Evolutionary conservation across 2,113 vertebrate species (phyloP), one percentile per base, ranked within the genome.

Genomic region (Mus spicilegus): DNA sequence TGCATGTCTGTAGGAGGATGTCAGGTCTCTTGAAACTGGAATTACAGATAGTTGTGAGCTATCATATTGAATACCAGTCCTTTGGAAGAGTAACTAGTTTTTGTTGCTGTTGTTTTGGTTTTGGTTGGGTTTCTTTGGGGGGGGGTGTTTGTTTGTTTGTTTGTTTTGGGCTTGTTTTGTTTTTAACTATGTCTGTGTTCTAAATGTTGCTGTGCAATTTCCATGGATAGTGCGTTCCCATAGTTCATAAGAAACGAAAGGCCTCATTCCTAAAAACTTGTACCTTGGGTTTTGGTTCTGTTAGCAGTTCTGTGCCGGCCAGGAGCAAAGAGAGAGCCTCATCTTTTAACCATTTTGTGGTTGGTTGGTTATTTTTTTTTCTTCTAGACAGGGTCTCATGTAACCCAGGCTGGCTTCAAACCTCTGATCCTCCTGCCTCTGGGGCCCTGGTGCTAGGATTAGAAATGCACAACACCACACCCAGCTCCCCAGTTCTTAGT

Each of bases 151-250:
- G 49, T 73, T 42, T 73, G n/a, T 75, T 75, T 75, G 73, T 7
- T 72, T 72, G 36, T 58, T 81, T 58, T 58, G 58, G 13, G 36
- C 19, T 73, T 72, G 13, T 1, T 26, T 75, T 69, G 22, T 4
- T 61, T 61, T 63, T 20, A 56, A 51, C 39, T 69, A 72, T 69
- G 5, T 69, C 30, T 61, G 67, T 70, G 54, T 16, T 46, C 51
- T 77, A 93, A 94, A 69, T 13, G 87, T 85, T 87, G 78, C 65
- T 94, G 1, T 87, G 89, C 36, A 81, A 88, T 81, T 87, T 88
- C 46, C 95, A 65, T 86, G 51, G 56, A 39, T 87, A 80, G 69
- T 61, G 26, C 84, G 70, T 51, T 85, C 63, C 61, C 19, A 19
- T 61, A 19, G 12, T 80, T 80, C n/a, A 9, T n/a, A 84, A 85